These are phyloP conservation scores for Oreochromis tanganicae DNA, from an alignment of 2,113 vertebrate species.

Conservation along the genomic window DNA sequence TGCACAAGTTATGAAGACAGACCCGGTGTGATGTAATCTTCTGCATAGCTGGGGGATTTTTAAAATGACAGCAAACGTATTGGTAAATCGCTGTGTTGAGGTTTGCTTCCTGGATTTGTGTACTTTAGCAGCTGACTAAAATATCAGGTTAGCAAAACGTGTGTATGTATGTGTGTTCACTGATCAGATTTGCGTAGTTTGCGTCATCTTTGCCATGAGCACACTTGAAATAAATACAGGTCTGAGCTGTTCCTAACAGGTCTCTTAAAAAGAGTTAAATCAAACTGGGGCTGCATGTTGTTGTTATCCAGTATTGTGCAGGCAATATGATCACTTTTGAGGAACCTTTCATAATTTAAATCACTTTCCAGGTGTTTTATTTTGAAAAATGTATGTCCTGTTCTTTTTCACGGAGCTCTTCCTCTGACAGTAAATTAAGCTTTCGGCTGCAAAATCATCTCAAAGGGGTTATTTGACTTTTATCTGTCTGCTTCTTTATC, in stretches of 20 bases:
- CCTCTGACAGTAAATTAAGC: not conserved
- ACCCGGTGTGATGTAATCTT: not conserved
- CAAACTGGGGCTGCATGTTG: conserved; percentile 1
- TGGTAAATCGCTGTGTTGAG: not conserved
- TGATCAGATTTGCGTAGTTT: not conserved
- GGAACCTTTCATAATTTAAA: not conserved
- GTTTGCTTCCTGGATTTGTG: not conserved
- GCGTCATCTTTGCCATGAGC: not conserved
- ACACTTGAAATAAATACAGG: not conserved
- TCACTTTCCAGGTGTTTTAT: conserved; percentile 46
- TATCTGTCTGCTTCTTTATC: not conserved
- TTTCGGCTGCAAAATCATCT: not conserved
- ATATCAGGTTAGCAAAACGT: not conserved
- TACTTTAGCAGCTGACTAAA: not conserved
- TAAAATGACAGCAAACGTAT: not conserved
- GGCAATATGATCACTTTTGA: conserved; percentile 50
- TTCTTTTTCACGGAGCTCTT: not conserved
- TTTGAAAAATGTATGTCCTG: conserved; percentile 38
- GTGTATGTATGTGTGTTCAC: not conserved
- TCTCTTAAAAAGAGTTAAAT: not conserved
- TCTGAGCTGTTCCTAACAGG: not conserved
- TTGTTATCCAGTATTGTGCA: not conserved
- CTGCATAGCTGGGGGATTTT: not conserved
- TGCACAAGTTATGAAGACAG: not conserved
- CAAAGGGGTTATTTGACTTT: not conserved